Conservation (phyloP, 2,113 vertebrate species). For the Procavia capensis region DNA sequence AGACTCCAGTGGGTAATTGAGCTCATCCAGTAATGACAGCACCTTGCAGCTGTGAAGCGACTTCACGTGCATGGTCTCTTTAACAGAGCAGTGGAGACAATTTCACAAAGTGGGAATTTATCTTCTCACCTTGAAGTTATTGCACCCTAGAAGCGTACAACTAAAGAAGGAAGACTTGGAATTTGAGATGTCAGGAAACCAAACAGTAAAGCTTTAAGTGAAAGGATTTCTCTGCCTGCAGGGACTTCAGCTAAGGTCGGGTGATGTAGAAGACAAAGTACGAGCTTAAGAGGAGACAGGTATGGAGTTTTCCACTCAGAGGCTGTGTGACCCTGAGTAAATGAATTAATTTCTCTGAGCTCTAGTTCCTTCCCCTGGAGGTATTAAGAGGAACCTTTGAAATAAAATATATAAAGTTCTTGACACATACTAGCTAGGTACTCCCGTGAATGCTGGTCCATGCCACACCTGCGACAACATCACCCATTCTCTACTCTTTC, state of each 20-base stretch:
- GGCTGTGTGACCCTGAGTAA: background rate
- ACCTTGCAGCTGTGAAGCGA: background rate
- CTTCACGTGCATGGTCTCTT: background rate
- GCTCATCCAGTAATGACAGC: background rate
- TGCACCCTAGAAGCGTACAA: background rate
- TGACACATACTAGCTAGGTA: background rate
- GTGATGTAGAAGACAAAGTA: background rate
- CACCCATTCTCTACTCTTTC: background rate
- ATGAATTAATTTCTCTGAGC: background rate
- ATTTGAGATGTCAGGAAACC: background rate
- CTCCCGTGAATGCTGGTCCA: background rate
- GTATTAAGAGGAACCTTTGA: background rate
- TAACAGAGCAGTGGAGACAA: background rate
- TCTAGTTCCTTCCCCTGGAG: background rate
- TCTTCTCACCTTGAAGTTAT: conserved; percentile 9
- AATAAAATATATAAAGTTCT: background rate
- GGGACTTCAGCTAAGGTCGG: background rate
- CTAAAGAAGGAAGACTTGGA: background rate
- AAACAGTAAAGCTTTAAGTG: background rate
- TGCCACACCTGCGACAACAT: background rate
- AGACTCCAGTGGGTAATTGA: background rate
- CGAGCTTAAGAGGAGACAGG: background rate
- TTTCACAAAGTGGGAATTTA: background rate
- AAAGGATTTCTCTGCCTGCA: background rate
- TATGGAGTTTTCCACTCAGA: background rate